phyloP scores from a whole-genome alignment of 2,797 vertebrate species.

The Streptopelia turtur region DNA sequence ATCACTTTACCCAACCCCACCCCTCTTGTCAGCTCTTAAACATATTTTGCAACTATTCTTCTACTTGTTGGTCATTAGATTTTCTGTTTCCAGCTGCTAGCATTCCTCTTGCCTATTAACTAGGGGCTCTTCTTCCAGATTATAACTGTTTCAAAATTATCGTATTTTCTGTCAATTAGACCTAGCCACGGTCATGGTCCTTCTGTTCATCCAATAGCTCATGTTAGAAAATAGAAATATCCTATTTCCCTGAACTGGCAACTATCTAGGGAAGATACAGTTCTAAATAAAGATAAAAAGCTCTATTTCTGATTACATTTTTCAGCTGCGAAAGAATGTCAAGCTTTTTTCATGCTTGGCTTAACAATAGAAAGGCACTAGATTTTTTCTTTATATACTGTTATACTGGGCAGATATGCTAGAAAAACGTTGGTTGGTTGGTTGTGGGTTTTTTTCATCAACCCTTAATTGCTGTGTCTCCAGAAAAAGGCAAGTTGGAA shows the following conservation, averaged over 20 bases:
- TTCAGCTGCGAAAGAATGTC: neutral
- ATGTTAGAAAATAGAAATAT: neutral
- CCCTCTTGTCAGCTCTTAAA: slow-evolving; percentile 28
- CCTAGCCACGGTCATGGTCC: neutral
- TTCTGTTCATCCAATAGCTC: neutral
- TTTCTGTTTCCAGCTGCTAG: neutral
- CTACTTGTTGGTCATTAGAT: neutral
- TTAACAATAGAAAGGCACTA: neutral
- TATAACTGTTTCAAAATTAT: neutral
- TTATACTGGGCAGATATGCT: neutral
- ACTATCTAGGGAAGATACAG: neutral
- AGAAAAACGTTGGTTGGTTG: neutral
- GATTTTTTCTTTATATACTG: neutral
- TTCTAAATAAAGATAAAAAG: neutral
- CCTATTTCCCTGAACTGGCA: neutral
- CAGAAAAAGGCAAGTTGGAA: neutral
- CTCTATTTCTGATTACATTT: neutral
- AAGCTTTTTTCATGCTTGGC: neutral
- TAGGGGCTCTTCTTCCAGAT: neutral
- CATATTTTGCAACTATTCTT: neutral
- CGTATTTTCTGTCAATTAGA: neutral
- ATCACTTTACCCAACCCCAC: neutral
- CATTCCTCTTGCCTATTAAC: neutral
- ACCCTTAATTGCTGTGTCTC: neutral
- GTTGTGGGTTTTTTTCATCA: neutral